These are phyloP conservation scores for Numida meleagris DNA, from an alignment of 2,113 vertebrate genomes.

Conservation along the genomic window DNA sequence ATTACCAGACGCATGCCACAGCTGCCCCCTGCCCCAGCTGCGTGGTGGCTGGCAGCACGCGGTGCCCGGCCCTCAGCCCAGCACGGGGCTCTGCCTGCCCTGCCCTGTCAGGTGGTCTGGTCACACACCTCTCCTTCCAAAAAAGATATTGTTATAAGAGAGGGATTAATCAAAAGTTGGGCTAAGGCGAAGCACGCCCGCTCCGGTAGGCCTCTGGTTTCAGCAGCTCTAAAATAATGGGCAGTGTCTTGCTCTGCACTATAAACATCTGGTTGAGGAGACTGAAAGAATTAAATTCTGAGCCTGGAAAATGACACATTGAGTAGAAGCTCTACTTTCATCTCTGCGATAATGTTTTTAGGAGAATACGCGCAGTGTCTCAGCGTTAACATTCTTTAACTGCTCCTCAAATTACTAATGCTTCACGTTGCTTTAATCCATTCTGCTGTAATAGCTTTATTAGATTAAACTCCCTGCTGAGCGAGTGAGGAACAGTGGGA, in stretches of 20 bases:
- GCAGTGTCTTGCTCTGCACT: slow-evolving; percentile 11
- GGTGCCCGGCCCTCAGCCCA: neutral
- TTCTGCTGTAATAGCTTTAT: slow-evolving; percentile 75
- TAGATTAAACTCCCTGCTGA: slow-evolving; percentile 77
- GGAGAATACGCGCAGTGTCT: slow-evolving; percentile 49
- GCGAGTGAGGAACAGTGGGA: slow-evolving; percentile 76
- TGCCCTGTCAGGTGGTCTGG: neutral
- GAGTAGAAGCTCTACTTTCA: slow-evolving; percentile 65
- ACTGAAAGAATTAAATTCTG: slow-evolving; percentile 61
- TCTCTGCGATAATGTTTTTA: slow-evolving; percentile 63
- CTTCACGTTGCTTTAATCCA: slow-evolving; percentile 80
- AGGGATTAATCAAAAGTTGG: slow-evolving; percentile 21
- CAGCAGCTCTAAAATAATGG: slow-evolving; percentile 38
- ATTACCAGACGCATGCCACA: too few species aligned
- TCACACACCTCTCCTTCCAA: neutral
- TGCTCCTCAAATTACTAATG: slow-evolving; percentile 76
- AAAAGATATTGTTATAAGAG: neutral
- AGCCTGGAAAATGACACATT: slow-evolving; percentile 67
- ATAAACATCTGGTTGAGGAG: slow-evolving; percentile 58
- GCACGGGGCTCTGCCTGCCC: neutral
- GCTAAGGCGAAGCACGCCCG: neutral
- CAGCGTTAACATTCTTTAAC: slow-evolving; percentile 75
- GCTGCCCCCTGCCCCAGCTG: too few species aligned
- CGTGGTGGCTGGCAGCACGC: neutral
- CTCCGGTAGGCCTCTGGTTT: slow-evolving; percentile 40